Percentiles rank a stretch among this genome's conserved stretches.
These are phyloP conservation scores for Otolemur garnettii DNA, from an alignment of 2,113 vertebrate species.

Conservation along the genomic window DNA sequence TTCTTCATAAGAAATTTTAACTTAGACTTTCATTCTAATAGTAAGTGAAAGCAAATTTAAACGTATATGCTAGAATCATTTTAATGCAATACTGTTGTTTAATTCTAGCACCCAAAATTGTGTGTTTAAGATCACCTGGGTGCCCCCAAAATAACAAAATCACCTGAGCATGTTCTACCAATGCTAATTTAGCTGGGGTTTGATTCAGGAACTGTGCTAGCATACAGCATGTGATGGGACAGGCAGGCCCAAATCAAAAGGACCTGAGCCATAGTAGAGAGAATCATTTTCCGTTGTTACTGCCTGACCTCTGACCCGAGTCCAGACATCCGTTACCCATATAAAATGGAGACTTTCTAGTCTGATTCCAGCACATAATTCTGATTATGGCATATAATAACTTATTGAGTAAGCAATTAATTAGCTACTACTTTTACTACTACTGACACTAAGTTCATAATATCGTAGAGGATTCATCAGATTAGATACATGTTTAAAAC, in stretches of 20 bases:
- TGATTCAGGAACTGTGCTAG: not conserved
- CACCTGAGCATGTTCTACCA: not conserved
- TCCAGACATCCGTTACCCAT: not conserved
- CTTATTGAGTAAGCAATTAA: not conserved
- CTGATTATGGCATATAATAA: not conserved
- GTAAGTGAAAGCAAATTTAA: constrained; percentile 6
- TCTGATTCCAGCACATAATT: constrained; percentile 16
- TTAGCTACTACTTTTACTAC: not conserved
- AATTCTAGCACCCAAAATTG: not conserved
- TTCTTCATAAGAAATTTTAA: constrained; percentile 30
- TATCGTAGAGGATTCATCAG: not conserved
- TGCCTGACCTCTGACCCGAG: not conserved
- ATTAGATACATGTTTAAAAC: not conserved
- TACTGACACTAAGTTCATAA: not conserved
- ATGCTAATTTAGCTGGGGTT: not conserved
- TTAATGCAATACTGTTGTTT: not conserved
- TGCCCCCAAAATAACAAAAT: not conserved
- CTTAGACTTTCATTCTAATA: not conserved
- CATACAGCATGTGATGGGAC: fast-evolving
- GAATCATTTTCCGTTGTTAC: not conserved
- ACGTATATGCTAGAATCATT: not conserved
- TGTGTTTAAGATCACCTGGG: not conserved
- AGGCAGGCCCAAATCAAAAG: not conserved
- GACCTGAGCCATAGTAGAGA: not conserved
- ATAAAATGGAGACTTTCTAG: not conserved